Conservation (phyloP, 2,113 vertebrate species). For the Chelonoidis abingdonii region DNA sequence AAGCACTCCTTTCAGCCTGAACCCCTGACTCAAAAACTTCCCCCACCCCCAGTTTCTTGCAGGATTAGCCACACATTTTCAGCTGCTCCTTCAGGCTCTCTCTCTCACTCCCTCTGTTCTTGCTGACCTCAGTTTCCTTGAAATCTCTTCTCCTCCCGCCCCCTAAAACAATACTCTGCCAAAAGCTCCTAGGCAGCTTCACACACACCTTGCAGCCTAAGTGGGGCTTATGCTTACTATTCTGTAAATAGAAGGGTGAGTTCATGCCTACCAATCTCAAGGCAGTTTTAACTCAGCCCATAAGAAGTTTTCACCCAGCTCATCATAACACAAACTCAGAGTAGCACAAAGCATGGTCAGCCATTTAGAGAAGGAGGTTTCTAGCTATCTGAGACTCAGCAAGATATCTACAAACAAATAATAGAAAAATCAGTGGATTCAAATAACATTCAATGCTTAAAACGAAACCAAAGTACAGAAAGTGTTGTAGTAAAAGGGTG, state of each 20-base stretch:
- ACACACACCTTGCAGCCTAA: background rate
- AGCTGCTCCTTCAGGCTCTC: background rate
- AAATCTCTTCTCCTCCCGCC: background rate
- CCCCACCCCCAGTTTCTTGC: background rate
- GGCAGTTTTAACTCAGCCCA: background rate
- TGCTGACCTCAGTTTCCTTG: background rate
- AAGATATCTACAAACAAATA: fast-evolving
- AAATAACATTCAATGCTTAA: background rate
- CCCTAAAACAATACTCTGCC: background rate
- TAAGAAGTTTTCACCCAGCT: background rate
- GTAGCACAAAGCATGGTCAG: background rate
- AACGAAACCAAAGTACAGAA: background rate
- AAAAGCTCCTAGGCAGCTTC: background rate
- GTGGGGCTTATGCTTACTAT: no score
- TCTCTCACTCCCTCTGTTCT: background rate
- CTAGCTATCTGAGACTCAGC: background rate
- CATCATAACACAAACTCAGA: background rate
- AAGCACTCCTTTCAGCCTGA: background rate
- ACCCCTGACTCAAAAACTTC: background rate
- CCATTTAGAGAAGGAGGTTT: fast-evolving
- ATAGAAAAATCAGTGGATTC: background rate
- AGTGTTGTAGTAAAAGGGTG: fast-evolving
- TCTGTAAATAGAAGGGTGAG: background rate
- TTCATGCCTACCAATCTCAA: background rate
- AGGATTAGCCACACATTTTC: background rate